Percentiles rank a stretch among this genome's conserved stretches.
Conservation (phyloP, 2,113 vertebrate species). For the Apus apus region DNA sequence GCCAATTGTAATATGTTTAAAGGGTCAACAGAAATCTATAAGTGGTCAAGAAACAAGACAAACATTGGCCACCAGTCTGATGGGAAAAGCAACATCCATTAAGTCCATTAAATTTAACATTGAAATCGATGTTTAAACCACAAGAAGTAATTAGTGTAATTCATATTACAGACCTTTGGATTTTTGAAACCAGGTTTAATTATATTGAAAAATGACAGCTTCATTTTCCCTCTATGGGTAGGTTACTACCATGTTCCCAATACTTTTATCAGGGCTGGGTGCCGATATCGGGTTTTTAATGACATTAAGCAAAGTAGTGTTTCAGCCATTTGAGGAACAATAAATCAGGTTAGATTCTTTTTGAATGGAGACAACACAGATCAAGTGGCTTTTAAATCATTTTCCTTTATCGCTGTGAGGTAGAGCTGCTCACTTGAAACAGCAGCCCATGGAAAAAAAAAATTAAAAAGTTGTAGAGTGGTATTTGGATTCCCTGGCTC, state of each 20-base stretch:
- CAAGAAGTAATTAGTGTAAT: conserved; percentile 85
- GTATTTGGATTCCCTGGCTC: conserved; percentile 49
- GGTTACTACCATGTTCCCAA: conserved; percentile 52
- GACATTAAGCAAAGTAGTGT: conserved; percentile 69
- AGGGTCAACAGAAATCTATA: conserved; percentile 84
- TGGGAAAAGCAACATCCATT: conserved; percentile 90
- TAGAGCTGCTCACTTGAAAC: conserved; percentile 41
- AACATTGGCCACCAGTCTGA: conserved; percentile 84
- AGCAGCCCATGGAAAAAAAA: neutral
- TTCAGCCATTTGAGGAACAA: conserved; percentile 69
- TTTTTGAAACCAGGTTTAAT: conserved; percentile 79
- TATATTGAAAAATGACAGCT: conserved; percentile 81
- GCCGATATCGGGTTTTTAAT: conserved; percentile 60
- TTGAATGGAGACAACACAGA: conserved; percentile 63
- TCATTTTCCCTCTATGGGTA: conserved; percentile 70
- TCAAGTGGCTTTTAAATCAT: conserved; percentile 69
- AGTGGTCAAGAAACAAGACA: conserved; percentile 87
- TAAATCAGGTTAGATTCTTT: conserved; percentile 68
- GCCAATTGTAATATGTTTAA: conserved; percentile 83
- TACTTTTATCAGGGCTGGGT: conserved; percentile 71
- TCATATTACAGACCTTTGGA: conserved; percentile 79
- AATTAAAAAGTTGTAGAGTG: neutral
- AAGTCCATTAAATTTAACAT: conserved; percentile 93
- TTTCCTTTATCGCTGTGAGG: conserved; percentile 48
- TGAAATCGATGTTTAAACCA: conserved; percentile 94